Percentiles rank a stretch among this genome's conserved stretches.
Evolutionary conservation across 2,888 invertebrate species (phyloP).

Genomic region (Parnassius mnemosyne): DNA sequence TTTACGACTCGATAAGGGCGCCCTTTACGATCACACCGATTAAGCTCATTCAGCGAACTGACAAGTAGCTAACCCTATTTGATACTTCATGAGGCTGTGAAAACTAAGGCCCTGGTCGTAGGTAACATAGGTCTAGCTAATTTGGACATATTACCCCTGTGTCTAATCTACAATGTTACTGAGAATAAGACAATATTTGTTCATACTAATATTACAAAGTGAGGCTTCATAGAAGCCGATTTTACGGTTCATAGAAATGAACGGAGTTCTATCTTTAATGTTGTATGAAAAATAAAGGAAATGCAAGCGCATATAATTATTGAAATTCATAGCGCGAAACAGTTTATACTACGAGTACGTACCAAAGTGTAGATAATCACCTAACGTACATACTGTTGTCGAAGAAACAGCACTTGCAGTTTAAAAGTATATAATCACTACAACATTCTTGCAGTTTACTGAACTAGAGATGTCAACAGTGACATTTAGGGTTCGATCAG

Average conservation of each 20-base stretch:
- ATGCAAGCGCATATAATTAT: constrained; percentile 14
- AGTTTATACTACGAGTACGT: too few species aligned
- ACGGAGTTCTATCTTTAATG: constrained; percentile 16
- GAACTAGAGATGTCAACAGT: too few species aligned
- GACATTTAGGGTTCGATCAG: too few species aligned
- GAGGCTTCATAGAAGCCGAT: constrained; percentile 14
- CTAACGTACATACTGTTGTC: too few species aligned
- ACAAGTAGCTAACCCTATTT: constrained; percentile 30
- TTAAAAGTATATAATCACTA: too few species aligned
- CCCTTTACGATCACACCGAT: constrained; percentile 51
- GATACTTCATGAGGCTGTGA: constrained; percentile 29
- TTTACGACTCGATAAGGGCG: constrained; percentile 62
- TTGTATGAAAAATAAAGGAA: constrained; percentile 3
- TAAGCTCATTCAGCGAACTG: constrained; percentile 49
- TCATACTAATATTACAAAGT: constrained; percentile 15
- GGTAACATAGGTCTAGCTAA: constrained; percentile 1
- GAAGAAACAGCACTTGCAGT: too few species aligned
- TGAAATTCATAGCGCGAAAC: neutral
- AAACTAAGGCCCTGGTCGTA: constrained; percentile 1
- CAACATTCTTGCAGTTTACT: too few species aligned
- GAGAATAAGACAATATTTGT: constrained; percentile 15
- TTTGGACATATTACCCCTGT: constrained; percentile 1
- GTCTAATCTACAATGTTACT: constrained; percentile 15
- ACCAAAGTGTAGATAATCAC: too few species aligned
- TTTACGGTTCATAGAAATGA: constrained; percentile 21